Evolutionary conservation across 2,113 vertebrate genomes (phyloP), one percentile per base, ranked within the genome.

Genomic region (Lycaon pictus): DNA sequence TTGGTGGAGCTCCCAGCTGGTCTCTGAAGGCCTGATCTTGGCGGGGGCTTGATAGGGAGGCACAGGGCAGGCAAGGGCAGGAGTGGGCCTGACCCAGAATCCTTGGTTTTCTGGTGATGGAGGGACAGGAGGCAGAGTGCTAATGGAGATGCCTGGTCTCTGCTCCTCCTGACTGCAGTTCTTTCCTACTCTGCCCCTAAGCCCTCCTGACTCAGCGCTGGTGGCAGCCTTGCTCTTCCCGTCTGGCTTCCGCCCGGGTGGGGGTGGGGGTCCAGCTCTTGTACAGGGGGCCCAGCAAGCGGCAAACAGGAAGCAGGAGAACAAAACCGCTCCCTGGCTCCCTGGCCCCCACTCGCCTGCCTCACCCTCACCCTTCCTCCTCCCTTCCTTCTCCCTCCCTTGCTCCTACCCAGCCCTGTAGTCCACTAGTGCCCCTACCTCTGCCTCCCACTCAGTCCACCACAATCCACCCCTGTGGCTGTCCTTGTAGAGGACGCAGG

Each of bases 251-350:
- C 97, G 97, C 91, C 90, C 95, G 96, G 92, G 96, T 88, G 95
- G 97, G 92, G 97, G 98, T 85, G 97, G 96, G 97, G 95, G 98
- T 97, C 96, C 60, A 81, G 90, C 93, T 97, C 92, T 71, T 67
- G 97, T 80, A 53, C 25, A 43, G 97, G 97, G 96, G 95, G 65
- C 94, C 96, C 92, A 86, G 80, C 93, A 67, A 96, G 92, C 63
- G 2, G 96, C 97, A 98, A 98, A 98, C 98, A 98, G 98, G 98
- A 98, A 98, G 97, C 88, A 48, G 92, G 94, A 97, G 97, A 98
- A 98, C 98, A 98, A 97, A 97, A 97, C 95, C 63, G 7, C 87
- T 93, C 93, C 88, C 90, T 22, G 37, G 83, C 90, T 93, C 93
- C 88, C 90, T 22, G 37, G 83, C 90, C 95, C 92, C 53, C 80